Percentiles rank a stretch among this genome's conserved stretches.
Conservation (phyloP, 2,113 vertebrate genomes). For the Psittacus erithacus region DNA sequence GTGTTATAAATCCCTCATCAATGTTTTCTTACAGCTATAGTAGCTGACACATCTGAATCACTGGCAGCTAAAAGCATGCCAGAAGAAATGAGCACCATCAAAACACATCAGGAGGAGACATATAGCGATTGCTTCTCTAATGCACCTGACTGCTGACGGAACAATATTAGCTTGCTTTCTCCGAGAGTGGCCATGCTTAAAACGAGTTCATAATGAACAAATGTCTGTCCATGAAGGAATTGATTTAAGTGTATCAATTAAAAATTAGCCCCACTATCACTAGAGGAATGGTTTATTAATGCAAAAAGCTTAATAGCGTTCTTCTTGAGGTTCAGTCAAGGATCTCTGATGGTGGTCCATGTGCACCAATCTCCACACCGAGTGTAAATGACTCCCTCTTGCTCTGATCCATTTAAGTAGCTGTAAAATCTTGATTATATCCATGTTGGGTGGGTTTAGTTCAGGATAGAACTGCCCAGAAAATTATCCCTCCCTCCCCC, state of each 20-base stretch:
- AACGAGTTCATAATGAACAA: not conserved
- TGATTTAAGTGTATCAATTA: constrained; percentile 59
- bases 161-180: constrained; percentile 12
- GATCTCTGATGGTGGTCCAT: not conserved
- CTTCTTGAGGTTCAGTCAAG: not conserved
- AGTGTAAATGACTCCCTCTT: not conserved
- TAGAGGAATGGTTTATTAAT: constrained; percentile 33
- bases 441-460: not conserved
- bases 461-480: not conserved
- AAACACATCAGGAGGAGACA: not conserved
- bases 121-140: not conserved
- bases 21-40: constrained; percentile 63
- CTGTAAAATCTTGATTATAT: constrained; percentile 13
- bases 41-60: constrained; percentile 73
- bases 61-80: constrained; percentile 54
- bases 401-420: not conserved
- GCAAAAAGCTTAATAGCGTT: constrained; percentile 11
- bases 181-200: not conserved
- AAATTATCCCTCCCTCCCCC: not conserved
- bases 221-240: constrained; percentile 10
- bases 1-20: constrained; percentile 67
- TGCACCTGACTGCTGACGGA: constrained; percentile 26
- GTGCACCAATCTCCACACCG: not conserved
- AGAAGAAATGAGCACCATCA: constrained; percentile 56
- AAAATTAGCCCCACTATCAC: constrained; percentile 17